Conservation (phyloP, 2,113 vertebrate genomes). For the Planiliza haematocheilus region DNA sequence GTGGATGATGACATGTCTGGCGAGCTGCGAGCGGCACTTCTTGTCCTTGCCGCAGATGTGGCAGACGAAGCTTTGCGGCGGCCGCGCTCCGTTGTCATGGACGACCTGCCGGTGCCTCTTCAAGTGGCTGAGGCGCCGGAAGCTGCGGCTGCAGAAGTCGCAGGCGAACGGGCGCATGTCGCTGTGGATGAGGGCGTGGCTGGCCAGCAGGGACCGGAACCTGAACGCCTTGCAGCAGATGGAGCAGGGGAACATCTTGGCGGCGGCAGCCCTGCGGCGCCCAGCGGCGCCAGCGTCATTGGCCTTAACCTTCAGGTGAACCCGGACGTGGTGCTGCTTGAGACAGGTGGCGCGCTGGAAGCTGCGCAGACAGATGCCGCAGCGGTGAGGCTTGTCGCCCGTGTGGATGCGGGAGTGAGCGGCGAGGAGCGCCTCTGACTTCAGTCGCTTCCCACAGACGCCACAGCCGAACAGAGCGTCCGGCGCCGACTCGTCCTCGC, state of each 20-base stretch:
- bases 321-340: conserved; percentile 64
- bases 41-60: conserved; percentile 76
- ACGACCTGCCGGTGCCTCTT: conserved; percentile 68
- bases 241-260: conserved; percentile 43
- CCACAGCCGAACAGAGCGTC: conserved; percentile 17
- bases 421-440: conserved; percentile 35
- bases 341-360: conserved; percentile 62
- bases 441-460: conserved; percentile 62
- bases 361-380: conserved; percentile 57
- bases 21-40: conserved; percentile 76
- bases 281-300: neutral
- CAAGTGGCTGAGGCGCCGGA: conserved; percentile 72
- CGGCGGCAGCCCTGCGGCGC: fast-evolving
- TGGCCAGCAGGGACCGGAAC: conserved; percentile 63
- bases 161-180: conserved; percentile 63
- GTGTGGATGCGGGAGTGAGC: conserved; percentile 53
- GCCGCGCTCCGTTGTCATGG: conserved; percentile 61
- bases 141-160: conserved; percentile 70
- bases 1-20: conserved; percentile 72
- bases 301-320: conserved; percentile 44
- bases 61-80: conserved; percentile 61
- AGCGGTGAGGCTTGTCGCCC: conserved; percentile 50
- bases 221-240: conserved; percentile 61
- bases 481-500: fast-evolving
- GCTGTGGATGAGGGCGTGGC: conserved; percentile 66